These are phyloP conservation scores for Toxotes lorentzi DNA, from an alignment of 2,797 vertebrate species.

Conservation along the genomic window DNA sequence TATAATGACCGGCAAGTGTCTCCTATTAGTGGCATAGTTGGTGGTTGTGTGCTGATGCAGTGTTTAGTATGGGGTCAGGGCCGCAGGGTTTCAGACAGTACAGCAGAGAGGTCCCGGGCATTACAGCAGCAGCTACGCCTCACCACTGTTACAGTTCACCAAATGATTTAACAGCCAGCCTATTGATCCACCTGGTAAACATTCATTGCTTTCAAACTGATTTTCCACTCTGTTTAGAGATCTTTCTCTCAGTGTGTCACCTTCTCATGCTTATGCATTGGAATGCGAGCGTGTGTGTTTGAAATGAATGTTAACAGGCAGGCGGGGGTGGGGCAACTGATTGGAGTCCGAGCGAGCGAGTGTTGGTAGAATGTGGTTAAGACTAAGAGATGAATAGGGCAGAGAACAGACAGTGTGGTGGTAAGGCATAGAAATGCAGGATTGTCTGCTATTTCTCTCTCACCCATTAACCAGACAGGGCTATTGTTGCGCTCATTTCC, in stretches of 20 bases:
- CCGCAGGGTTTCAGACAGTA: constrained; percentile 25
- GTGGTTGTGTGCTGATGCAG: constrained; percentile 59
- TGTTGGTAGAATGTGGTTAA: constrained; percentile 71
- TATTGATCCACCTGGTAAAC: constrained; percentile 77
- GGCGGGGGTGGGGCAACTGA: constrained; percentile 75
- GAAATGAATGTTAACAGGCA: constrained; percentile 78
- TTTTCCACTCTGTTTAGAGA: constrained; percentile 64
- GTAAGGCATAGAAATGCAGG: constrained; percentile 75
- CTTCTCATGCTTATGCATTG: constrained; percentile 64
- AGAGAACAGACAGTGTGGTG: constrained; percentile 71
- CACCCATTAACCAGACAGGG: constrained; percentile 83
- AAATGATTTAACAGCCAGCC: constrained; percentile 70
- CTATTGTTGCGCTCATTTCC: constrained; percentile 81
- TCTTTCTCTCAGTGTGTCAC: constrained; percentile 62
- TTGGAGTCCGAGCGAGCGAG: constrained; percentile 63
- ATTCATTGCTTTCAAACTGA: constrained; percentile 77
- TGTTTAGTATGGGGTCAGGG: constrained; percentile 40
- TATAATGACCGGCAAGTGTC: constrained; percentile 12
- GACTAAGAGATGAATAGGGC: constrained; percentile 67
- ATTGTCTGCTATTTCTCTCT: constrained; percentile 80
- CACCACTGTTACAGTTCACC: constrained; percentile 55
- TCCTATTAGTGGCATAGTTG: constrained; percentile 8
- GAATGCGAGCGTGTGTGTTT: constrained; percentile 71
- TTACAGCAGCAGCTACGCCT: constrained; percentile 29
- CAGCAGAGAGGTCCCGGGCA: constrained; percentile 16